phyloP scores from a whole-genome alignment of 1,140 invertebrate genomes.

The Bombyx mori region ASM3026992v2 NC_085129.1:6625001-6625500 shows the following conservation, averaged over 20 bases:
- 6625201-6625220: too few relatives aligned
- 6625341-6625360: slow-evolving; percentile 48
- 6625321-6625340: slow-evolving; percentile 62
- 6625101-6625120: slow-evolving; percentile 72
- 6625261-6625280: slow-evolving; percentile 62
- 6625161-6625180: slow-evolving; percentile 63
- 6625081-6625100: slow-evolving; percentile 58
- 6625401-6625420: slow-evolving; percentile 22
- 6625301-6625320: slow-evolving; percentile 68
- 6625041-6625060: slow-evolving; percentile 27
- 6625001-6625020: slow-evolving; percentile 41
- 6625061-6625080: slow-evolving; percentile 32
- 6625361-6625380: slow-evolving; percentile 40
- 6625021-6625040: slow-evolving; percentile 43
- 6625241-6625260: slow-evolving; percentile 48
- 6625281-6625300: slow-evolving; percentile 59
- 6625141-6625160: slow-evolving; percentile 62
- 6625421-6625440: slow-evolving; percentile 7
- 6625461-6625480: too few relatives aligned
- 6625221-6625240: slow-evolving; percentile 33
- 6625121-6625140: slow-evolving; percentile 53
- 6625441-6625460: too few relatives aligned
- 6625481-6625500: too few relatives aligned
- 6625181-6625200: slow-evolving; percentile 14
- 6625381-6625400: slow-evolving; percentile 63